phyloP scores from a whole-genome alignment of 2,888 invertebrate genomes.

The Allygus modestus region DNA sequence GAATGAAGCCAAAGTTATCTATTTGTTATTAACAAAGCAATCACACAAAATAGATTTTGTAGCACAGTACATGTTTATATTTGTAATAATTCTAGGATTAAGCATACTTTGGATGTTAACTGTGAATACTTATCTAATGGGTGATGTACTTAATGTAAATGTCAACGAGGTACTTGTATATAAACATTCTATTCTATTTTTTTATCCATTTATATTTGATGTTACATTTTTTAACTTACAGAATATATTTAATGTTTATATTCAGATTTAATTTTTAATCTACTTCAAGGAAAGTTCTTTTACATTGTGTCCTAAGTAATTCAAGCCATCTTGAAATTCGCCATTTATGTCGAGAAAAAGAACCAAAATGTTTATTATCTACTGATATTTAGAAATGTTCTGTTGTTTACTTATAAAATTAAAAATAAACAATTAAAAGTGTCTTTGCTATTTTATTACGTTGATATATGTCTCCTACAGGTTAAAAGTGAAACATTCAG shows the following conservation, averaged over 20 bases:
- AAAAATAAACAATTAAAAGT: not conserved
- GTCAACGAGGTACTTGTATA: not conserved
- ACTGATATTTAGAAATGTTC: not conserved
- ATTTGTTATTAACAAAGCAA: not conserved
- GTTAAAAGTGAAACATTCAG: too few relatives aligned
- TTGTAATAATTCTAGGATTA: slow-evolving; percentile 22
- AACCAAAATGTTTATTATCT: not conserved
- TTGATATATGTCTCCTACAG: not conserved
- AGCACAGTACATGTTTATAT: slow-evolving; percentile 29
- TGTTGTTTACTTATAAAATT: not conserved
- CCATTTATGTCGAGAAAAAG: not conserved
- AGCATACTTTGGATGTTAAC: not conserved
- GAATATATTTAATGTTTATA: not conserved
- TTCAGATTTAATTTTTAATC: not conserved
- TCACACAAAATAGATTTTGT: slow-evolving; percentile 7
- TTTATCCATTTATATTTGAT: not conserved
- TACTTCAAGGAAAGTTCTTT: too few relatives aligned
- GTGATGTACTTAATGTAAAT: slow-evolving; percentile 48
- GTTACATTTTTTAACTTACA: not conserved
- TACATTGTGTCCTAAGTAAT: not conserved
- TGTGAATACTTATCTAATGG: slow-evolving; percentile 22
- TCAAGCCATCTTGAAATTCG: not conserved
- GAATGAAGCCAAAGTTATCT: slow-evolving; percentile 16
- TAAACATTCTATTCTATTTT: not conserved
- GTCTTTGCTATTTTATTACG: not conserved